Evolutionary conservation across 2,797 vertebrate genomes (phyloP).

Genomic region (Sibirionetta formosa): DNA sequence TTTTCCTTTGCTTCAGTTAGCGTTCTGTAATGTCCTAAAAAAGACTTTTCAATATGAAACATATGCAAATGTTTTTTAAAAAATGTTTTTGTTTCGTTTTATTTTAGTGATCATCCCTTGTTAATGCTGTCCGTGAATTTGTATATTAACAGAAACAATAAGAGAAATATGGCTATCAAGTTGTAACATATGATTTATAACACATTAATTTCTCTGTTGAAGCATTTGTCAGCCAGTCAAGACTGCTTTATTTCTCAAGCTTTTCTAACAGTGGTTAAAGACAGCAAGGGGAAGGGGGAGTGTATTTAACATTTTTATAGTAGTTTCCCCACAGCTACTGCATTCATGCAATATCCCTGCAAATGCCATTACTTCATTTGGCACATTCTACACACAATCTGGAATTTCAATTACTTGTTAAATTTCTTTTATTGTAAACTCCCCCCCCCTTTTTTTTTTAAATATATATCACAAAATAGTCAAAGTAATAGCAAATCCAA

Average conservation of each 20-base stretch:
- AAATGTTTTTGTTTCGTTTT: too few species aligned
- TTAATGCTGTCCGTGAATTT: neutral
- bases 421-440: conserved; percentile 55
- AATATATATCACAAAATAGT: conserved; percentile 52
- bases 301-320: conserved; percentile 34
- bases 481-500: conserved; percentile 58
- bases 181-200: neutral
- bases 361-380: conserved; percentile 70
- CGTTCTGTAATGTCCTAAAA: neutral
- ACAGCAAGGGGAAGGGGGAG: neutral
- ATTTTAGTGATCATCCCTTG: neutral
- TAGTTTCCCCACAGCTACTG: conserved; percentile 55
- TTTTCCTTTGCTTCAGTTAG: neutral
- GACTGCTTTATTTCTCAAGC: conserved; percentile 17
- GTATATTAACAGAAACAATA: neutral
- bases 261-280: conserved; percentile 19
- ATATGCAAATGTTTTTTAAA: neutral
- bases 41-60: neutral
- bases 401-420: conserved; percentile 66
- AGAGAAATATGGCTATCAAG: neutral
- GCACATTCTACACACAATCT: conserved; percentile 50
- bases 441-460: too few species aligned
- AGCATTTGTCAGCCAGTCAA: conserved; percentile 29
- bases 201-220: neutral
- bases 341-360: conserved; percentile 39